Base-by-base conservation (phyloP, 2,113 vertebrate species). In the Engraulis encrasicolus region DNA sequence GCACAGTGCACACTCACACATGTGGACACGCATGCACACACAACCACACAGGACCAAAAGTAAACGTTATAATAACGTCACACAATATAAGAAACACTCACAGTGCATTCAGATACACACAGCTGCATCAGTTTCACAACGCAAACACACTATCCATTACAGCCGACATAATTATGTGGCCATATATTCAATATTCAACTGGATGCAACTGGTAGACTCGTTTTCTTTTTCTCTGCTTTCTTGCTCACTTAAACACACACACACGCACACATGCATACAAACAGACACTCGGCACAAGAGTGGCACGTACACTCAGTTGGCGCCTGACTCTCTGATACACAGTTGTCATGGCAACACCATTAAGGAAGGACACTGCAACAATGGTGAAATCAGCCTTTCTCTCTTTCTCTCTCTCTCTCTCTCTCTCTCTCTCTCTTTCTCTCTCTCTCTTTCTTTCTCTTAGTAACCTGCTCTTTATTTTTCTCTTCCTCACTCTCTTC, bases 331-430 rank as follows among this genome's bases (percentile, higher is more conserved):
- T 89, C 90, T 93, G 93, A 92, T 92, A 94, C 91, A 89, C 87
- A 90, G 94, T 95, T 93, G 94, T 95, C 94, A 95, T 94, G 91
- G 93, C 92, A 95, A 95, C 94, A 90, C 92, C 89, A 93, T 95
- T 94, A 95, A 93, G 93, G 91, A 92, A 95, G 93, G 93, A 94
- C 92, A 93, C 90, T 91, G 90, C 90, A 93, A 92, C 89, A 91
- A 88, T 86, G 87, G 91, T 93, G 87, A 93, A 94, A 94, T 92
- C 90, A 92, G 90, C 89, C 89, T 54, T 90, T 86, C 90, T 90
- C 89, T 89, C 48, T 86, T 78, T 86, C 87, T 89, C 89, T 87
- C 87, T 82, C 82, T 85, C 52, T 74, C n/a, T 78, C 81, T 77
- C 78, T 77, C 77, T 88, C 23, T 82, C 54, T 74, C 78, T 80